Percentiles rank a stretch among this genome's conserved stretches.
Conservation (phyloP, 2,797 vertebrate genomes). For the Coluber constrictor region DNA sequence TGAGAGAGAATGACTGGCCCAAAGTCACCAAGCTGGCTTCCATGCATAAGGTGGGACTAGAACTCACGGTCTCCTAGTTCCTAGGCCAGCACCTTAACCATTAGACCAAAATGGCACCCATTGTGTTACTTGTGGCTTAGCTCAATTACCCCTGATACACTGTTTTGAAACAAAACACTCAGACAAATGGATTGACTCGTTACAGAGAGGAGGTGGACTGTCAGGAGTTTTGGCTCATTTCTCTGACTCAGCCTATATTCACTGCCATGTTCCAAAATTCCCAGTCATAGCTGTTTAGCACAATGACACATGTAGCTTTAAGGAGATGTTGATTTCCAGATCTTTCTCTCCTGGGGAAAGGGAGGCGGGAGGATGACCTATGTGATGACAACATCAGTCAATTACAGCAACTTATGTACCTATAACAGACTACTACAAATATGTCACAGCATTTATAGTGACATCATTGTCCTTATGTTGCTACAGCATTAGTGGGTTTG, state of each 20-base stretch:
- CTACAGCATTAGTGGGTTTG: not conserved
- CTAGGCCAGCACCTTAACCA: not conserved
- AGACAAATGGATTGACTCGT: not conserved
- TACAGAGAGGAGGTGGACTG: not conserved
- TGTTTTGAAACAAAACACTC: not conserved
- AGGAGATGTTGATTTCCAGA: not conserved
- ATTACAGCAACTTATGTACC: not conserved
- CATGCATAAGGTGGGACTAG: not conserved
- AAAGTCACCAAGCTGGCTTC: not conserved
- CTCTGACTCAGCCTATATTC: not conserved
- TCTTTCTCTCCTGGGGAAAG: not conserved
- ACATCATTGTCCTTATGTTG: not conserved
- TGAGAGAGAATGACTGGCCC: not conserved
- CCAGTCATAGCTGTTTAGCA: not conserved
- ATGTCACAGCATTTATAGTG: not conserved
- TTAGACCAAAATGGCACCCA: not conserved
- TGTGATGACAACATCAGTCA: not conserved
- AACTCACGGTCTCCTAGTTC: not conserved
- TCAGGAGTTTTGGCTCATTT: not conserved
- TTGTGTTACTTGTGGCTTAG: not conserved
- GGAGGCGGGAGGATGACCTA: not conserved
- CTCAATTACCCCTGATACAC: not conserved
- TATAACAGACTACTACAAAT: not conserved
- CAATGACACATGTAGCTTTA: not conserved
- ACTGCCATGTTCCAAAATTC: not conserved